Evolutionary conservation across 2,113 vertebrate species (phyloP).

Genomic region (Eudorcas thomsonii): DNA sequence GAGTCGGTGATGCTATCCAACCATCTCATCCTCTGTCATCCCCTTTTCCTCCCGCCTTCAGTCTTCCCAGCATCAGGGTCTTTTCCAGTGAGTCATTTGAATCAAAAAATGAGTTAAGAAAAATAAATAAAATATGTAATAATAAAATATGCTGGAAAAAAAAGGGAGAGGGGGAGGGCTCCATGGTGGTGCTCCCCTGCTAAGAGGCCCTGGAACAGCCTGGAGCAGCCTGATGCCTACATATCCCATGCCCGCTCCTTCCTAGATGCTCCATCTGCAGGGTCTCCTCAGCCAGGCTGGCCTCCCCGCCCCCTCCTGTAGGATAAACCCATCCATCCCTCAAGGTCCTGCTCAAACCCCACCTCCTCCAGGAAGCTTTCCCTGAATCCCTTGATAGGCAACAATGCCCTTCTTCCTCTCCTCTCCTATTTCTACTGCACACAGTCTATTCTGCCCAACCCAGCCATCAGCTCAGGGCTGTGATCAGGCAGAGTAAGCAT

Average conservation of each 20-base stretch:
- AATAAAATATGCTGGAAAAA: background rate
- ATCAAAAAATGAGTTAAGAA: background rate
- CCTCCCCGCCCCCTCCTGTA: background rate
- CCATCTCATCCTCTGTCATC: background rate
- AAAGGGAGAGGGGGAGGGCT: background rate
- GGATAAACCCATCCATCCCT: background rate
- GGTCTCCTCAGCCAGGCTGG: background rate
- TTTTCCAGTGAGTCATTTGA: background rate
- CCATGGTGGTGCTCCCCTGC: rapidly evolving
- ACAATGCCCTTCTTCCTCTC: rapidly evolving
- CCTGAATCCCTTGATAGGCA: background rate
- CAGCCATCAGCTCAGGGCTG: no score
- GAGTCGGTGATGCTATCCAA: background rate
- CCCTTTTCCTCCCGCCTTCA: background rate
- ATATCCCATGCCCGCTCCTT: rapidly evolving
- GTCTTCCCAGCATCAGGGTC: background rate
- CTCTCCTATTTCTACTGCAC: rapidly evolving
- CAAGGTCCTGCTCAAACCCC: background rate
- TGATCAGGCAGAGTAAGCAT: background rate
- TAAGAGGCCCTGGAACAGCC: background rate
- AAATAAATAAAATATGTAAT: background rate
- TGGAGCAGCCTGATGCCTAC: background rate
- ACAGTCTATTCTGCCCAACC: background rate
- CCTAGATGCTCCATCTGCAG: background rate
- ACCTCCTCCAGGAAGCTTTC: constrained; percentile 6